Percentiles rank a stretch among this genome's conserved stretches.
These are phyloP conservation scores for Dendroctonus valens DNA, from an alignment of 1,140 invertebrate genomes.

Conservation along the genomic window DNA sequence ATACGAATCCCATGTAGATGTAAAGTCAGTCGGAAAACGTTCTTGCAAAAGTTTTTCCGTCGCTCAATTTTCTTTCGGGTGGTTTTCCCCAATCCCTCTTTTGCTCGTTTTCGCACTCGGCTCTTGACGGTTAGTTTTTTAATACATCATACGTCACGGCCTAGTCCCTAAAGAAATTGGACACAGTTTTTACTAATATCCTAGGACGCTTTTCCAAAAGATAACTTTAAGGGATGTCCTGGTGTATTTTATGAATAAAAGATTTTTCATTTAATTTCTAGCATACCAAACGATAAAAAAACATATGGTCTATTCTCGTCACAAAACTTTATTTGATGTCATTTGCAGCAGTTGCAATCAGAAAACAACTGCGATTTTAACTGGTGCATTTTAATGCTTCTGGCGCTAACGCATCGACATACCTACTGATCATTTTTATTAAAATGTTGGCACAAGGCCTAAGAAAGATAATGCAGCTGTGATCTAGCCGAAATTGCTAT, in stretches of 20 bases:
- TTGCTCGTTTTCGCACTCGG: constrained; percentile 29
- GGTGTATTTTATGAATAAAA: constrained; percentile 42
- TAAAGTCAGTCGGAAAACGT: constrained; percentile 38
- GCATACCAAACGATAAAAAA: constrained; percentile 10
- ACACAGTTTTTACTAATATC: constrained; percentile 42
- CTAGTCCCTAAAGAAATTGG: constrained; percentile 44
- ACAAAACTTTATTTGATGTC: too few species aligned
- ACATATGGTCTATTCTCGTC: too few species aligned
- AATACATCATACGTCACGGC: constrained; percentile 44
- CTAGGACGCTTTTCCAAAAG: constrained; percentile 36
- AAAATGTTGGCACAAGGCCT: too few species aligned
- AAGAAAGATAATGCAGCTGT: too few species aligned
- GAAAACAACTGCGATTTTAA: too few species aligned
- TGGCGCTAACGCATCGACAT: too few species aligned
- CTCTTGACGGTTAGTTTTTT: constrained; percentile 46
- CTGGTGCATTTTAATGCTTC: too few species aligned
- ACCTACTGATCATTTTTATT: too few species aligned
- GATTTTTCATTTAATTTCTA: constrained; percentile 43
- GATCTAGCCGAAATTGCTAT: too few species aligned
- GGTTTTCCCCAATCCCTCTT: constrained; percentile 34
- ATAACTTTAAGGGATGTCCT: constrained; percentile 30
- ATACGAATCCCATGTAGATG: constrained; percentile 41
- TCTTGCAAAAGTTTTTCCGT: constrained; percentile 42
- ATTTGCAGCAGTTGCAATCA: too few species aligned
- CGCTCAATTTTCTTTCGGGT: constrained; percentile 45